phyloP scores from a whole-genome alignment of 2,797 vertebrate genomes.

The Bradypus variegatus region DNA sequence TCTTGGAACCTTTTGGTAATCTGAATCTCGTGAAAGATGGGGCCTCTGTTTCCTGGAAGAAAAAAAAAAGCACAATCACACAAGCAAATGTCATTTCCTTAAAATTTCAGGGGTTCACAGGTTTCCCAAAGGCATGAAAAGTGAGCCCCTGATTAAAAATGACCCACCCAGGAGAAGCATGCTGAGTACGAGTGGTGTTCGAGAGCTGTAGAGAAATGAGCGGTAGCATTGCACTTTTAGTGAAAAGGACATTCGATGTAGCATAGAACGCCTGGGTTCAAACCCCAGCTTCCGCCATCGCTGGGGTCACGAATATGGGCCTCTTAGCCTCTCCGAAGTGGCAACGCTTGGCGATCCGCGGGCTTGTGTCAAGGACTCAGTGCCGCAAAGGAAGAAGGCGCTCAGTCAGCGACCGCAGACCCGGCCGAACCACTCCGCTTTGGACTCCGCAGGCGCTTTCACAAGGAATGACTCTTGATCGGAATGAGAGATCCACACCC shows the following conservation, averaged over 20 bases:
- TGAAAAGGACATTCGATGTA: background rate
- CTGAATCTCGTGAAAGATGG: background rate
- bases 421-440: background rate
- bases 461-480: background rate
- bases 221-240: background rate
- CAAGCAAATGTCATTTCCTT: background rate
- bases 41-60: background rate
- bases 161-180: background rate
- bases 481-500: background rate
- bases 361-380: background rate
- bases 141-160: background rate
- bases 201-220: background rate
- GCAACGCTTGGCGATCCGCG: too few relatives aligned
- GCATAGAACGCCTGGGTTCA: background rate
- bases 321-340: background rate
- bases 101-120: background rate
- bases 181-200: background rate
- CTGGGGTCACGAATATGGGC: background rate
- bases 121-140: background rate
- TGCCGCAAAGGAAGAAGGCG: background rate
- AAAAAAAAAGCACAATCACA: background rate
- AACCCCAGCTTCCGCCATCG: background rate
- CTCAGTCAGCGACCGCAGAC: too few relatives aligned
- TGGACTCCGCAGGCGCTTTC: background rate
- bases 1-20: background rate